These are phyloP conservation scores for Leucoraja ocellata DNA, from an alignment of 2,797 vertebrate genomes.

Conservation along the genomic window DNA sequence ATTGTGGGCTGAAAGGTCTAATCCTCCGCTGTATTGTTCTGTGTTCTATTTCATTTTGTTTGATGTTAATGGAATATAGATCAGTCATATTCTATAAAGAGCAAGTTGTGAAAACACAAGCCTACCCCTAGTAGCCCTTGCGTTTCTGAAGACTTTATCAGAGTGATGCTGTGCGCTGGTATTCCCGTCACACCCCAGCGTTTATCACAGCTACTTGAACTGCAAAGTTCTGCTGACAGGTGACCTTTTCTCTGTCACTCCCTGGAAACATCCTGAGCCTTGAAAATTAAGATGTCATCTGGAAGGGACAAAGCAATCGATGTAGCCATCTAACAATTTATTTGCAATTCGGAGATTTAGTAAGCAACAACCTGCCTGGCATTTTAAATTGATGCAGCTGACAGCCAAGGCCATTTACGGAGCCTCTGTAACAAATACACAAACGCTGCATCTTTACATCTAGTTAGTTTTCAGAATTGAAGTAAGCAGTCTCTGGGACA, in stretches of 20 bases:
- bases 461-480: background rate
- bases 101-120: background rate
- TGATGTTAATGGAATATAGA: background rate
- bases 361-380: constrained; percentile 31
- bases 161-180: background rate
- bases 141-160: background rate
- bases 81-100: background rate
- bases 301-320: constrained; percentile 25
- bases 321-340: constrained; percentile 27
- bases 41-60: background rate
- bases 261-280: constrained; percentile 26
- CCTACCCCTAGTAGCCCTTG: background rate
- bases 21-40: no score
- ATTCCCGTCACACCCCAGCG: background rate
- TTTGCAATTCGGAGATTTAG: constrained; percentile 29
- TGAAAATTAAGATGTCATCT: constrained; percentile 36
- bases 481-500: background rate
- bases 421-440: background rate
- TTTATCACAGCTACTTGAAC: constrained; percentile 14
- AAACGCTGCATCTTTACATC: background rate
- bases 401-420: constrained; percentile 12
- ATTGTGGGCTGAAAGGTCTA: no score
- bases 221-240: constrained; percentile 24
- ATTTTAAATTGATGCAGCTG: constrained; percentile 29
- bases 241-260: constrained; percentile 36